phyloP scores from a whole-genome alignment of 2,888 invertebrate genomes.

The Sycophila texana region DNA sequence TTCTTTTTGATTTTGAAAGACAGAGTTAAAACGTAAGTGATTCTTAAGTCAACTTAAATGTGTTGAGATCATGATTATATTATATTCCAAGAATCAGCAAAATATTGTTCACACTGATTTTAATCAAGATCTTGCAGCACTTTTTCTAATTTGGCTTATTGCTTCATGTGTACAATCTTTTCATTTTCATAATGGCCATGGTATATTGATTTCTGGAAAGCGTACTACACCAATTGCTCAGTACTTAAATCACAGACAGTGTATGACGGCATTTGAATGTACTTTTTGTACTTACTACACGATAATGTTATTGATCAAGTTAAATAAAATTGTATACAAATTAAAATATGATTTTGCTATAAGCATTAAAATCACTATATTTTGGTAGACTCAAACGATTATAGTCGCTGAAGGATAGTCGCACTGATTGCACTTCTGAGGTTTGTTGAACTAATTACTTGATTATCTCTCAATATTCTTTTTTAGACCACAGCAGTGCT shows the following conservation, averaged over 20 bases:
- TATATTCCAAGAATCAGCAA: slow-evolving; percentile 27
- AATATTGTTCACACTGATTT: slow-evolving; percentile 11
- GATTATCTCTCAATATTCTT: slow-evolving; percentile 45
- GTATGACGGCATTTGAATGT: slow-evolving; percentile 62
- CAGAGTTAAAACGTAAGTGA: slow-evolving; percentile 42
- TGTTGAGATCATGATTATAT: slow-evolving; percentile 43
- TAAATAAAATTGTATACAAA: slow-evolving; percentile 63
- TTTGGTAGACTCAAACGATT: slow-evolving; percentile 57
- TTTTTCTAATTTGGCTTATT: slow-evolving; percentile 45
- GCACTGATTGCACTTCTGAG: slow-evolving; percentile 53
- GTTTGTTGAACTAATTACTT: slow-evolving; percentile 52
- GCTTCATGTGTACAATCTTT: slow-evolving; percentile 45
- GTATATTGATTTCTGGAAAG: slow-evolving; percentile 52
- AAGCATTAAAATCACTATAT: slow-evolving; percentile 65
- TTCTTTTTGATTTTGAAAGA: slow-evolving; percentile 46
- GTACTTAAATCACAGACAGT: slow-evolving; percentile 72
- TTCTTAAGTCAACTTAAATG: slow-evolving; percentile 46
- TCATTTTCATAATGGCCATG: slow-evolving; percentile 35
- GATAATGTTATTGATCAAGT: slow-evolving; percentile 57
- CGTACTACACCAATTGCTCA: slow-evolving; percentile 60
- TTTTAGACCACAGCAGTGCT: slow-evolving; percentile 40
- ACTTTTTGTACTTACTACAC: slow-evolving; percentile 47
- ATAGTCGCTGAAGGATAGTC: slow-evolving; percentile 44
- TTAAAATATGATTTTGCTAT: slow-evolving; percentile 67
- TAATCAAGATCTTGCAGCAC: slow-evolving; percentile 28